Evolutionary conservation across 1,140 invertebrate species (phyloP).

Genomic region (Papilio dardanus): DNA sequence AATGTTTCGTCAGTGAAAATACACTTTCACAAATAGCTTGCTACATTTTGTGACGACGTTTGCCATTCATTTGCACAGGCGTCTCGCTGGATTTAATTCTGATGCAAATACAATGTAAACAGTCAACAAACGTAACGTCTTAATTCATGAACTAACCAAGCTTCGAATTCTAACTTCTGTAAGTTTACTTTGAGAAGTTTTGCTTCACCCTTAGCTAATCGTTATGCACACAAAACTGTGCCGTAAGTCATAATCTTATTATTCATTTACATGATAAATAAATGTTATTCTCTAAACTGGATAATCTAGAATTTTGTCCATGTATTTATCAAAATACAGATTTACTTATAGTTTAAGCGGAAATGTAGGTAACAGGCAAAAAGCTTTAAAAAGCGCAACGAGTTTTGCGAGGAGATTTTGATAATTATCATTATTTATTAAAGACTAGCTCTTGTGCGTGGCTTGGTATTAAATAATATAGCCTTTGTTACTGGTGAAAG

Average conservation of each 20-base stretch:
- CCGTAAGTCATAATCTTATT: background rate
- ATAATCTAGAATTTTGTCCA: background rate
- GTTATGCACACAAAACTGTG: slow-evolving; percentile 8
- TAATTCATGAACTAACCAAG: slow-evolving; percentile 50
- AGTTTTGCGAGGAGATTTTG: too few species aligned
- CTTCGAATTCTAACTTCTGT: slow-evolving; percentile 46
- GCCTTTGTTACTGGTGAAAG: too few species aligned
- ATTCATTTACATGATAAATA: background rate
- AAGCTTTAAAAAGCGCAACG: too few species aligned
- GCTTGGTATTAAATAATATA: too few species aligned
- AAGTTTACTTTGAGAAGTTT: slow-evolving; percentile 48
- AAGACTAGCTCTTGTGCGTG: too few species aligned
- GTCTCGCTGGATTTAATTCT: slow-evolving; percentile 57
- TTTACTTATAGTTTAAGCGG: too few species aligned
- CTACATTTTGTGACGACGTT: slow-evolving; percentile 38
- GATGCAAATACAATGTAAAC: slow-evolving; percentile 66
- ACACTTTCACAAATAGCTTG: too few species aligned
- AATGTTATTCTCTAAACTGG: background rate
- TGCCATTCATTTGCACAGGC: slow-evolving; percentile 56
- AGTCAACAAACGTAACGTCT: slow-evolving; percentile 43
- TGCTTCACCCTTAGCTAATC: slow-evolving; percentile 29
- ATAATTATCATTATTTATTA: too few species aligned
- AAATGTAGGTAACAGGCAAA: too few species aligned
- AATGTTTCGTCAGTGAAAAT: too few species aligned
- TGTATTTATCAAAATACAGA: too few species aligned